Base-by-base conservation (phyloP, 2,797 vertebrate species). In the Chlorospingus semifuscus region DNA sequence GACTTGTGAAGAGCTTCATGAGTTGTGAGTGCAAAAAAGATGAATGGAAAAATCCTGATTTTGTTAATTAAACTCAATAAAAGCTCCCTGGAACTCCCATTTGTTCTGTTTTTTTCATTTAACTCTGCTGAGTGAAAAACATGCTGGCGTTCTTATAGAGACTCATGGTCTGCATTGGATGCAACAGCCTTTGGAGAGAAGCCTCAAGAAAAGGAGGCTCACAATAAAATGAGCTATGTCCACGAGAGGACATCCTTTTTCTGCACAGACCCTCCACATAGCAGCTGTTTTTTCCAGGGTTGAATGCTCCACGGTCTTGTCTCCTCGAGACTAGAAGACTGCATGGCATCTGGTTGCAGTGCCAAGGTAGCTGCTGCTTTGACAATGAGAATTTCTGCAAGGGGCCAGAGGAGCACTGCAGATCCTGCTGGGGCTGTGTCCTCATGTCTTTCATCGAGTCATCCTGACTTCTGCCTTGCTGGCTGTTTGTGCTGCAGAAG, bases 41-140 rank as follows among this genome's bases (percentile, higher is more conserved):
- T 82, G 96, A 94, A 90, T 96, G 97, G 93, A 90, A 96, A 97
- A 97, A 98, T 96, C 97, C 96, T 97, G 97, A 86, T 94, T 97
- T 97, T 97, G 96, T 99, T 98, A 96, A 98, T 98, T 98, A 97
- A 95, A 95, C 95, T 97, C 98, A 99, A 99, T 99, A 99, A 99
- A 98, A 98, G 98, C 99, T 99, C 99, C 98, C 99, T 99, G 99
- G 98, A 99, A 98, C 98, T 98, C 98, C 96, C 86, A 1, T 7
- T 64, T 15, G 60, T 69, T 82, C 32, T 55, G 39, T 1, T 47
- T n/a, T 60, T 36, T 61, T 27, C 6, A 74, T 79, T 41, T 9
- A 36, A 9, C 29, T 12, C 11, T 5, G 6, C 32, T n/a, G n/a
- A 49, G 41, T 3, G 1, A 32, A 32, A 52, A 55, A 30, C 3